Base-by-base conservation (phyloP, 2,888 invertebrate species). In the Fabriciana adippe region DNA sequence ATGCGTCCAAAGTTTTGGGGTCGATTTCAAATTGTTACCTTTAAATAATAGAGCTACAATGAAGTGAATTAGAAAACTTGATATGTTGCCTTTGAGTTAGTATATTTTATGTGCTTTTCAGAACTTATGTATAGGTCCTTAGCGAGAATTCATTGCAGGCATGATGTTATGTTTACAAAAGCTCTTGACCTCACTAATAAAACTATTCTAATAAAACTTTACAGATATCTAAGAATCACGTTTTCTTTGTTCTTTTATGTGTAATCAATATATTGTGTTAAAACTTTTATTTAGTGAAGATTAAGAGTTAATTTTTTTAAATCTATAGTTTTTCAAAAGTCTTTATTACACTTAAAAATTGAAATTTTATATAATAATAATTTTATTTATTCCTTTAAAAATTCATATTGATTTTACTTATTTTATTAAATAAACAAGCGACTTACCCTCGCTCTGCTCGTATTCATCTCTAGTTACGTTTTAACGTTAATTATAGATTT, bases 11-110 rank as follows among this genome's bases (percentile, higher is more conserved):
- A 61, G 56, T 70, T 68, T 66, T 66, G 66, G 64, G 73, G 72
- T 72, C 70, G 71, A 70, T 75, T 80, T 64, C 72, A 69, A 57
- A 55, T 64, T 73, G 74, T 76, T 73, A 70, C 64, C 66, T 75
- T 72, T 60, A 73, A 66, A 73, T 81, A 82, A 83, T 78, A 78
- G 48, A 31, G 75, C 70, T 76, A 82, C 73, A 78, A 83, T 84
- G 82, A 84, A 84, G 83, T 84, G 82, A 84, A 86, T 84, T 83
- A 80, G 66, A 70, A 69, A 76, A 83, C 81, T 79, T 75, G 83
- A 81, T 82, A 78, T 55, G 35, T 66, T 55, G 21, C 15, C 35
- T 57, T 65, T 51, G 61, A 61, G 35, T 53, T 53, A 26, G 41
- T 59, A 47, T 16, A 53, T 14, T 64, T 57, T 57, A 51, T 57